Percentiles rank a stretch among this genome's conserved stretches.
These are phyloP conservation scores for human (Homo sapiens) DNA, from an alignment of 2,113 vertebrate genomes.

Conservation along the genomic window DNA sequence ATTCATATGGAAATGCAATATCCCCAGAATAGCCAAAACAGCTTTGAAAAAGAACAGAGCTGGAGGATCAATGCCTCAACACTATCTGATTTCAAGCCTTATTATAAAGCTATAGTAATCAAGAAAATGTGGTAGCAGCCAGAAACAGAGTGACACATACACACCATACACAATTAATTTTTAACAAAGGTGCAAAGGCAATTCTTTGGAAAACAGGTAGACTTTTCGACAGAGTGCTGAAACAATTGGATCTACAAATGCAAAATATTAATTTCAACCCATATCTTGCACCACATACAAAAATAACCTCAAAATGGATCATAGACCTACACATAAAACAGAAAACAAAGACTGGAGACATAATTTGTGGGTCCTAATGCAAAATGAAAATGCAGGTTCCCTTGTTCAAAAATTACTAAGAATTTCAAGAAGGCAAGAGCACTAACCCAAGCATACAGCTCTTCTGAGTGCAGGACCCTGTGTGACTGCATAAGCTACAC, in stretches of 20 bases:
- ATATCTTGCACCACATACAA: not conserved
- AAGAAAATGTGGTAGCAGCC: not conserved
- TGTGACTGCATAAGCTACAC: not conserved
- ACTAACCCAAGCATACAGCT: not conserved
- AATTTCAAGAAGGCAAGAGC: not conserved
- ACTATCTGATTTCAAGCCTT: not conserved
- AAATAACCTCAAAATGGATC: not conserved
- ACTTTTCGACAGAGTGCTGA: not conserved
- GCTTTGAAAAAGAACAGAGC: not conserved
- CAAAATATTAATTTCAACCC: not conserved
- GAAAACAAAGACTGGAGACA: not conserved
- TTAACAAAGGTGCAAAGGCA: not conserved
- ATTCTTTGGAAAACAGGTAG: not conserved
- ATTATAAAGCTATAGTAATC: not conserved
- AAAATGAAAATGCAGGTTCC: not conserved
- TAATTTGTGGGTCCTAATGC: not conserved
- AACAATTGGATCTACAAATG: not conserved
- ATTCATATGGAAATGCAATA: not conserved
- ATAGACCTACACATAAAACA: not conserved
- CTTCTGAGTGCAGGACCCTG: not conserved
- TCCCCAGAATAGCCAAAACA: not conserved
- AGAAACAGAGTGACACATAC: not conserved
- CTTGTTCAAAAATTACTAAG: conserved; percentile 10
- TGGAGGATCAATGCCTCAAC: too few species aligned
- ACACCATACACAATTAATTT: not conserved